These are phyloP conservation scores for Thalassoma bifasciatum DNA, from an alignment of 2,113 vertebrate species.

Conservation along the genomic window DNA sequence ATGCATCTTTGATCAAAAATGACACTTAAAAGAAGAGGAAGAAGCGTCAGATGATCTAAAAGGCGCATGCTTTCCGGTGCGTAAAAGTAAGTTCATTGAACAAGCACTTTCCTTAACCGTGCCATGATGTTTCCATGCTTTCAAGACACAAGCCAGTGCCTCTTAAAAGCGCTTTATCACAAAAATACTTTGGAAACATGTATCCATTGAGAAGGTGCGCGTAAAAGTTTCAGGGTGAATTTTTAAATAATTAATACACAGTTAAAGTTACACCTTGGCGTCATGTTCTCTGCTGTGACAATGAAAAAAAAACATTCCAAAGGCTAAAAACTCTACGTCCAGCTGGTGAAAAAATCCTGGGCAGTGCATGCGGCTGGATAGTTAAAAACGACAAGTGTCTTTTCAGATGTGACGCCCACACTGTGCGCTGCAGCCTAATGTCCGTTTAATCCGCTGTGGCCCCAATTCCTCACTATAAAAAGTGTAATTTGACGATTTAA, in stretches of 20 bases:
- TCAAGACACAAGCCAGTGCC: conserved; percentile 19
- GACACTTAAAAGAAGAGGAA: neutral
- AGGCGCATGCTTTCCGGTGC: conserved; percentile 59
- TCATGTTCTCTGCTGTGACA: conserved; percentile 39
- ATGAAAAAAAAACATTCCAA: neutral
- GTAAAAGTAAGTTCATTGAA: conserved; percentile 49
- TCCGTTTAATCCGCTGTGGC: conserved; percentile 31
- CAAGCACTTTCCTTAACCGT: conserved; percentile 45
- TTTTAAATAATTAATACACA: conserved; percentile 63
- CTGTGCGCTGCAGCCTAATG: conserved; percentile 2
- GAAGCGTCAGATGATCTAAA: conserved; percentile 18
- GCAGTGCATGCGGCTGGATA: conserved; percentile 12
- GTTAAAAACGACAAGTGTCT: conserved; percentile 4
- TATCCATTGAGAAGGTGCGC: conserved; percentile 31
- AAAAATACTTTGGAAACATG: conserved; percentile 31
- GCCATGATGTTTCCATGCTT: conserved; percentile 48
- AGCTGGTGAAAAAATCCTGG: conserved; percentile 30
- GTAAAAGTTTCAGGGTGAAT: conserved; percentile 36
- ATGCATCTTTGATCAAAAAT: conserved; percentile 59
- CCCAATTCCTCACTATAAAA: conserved; percentile 24
- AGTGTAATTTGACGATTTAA: conserved; percentile 5
- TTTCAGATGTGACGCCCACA: conserved; percentile 7
- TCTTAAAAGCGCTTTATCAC: conserved; percentile 6
- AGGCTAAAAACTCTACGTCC: conserved; percentile 3
- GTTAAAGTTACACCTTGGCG: conserved; percentile 49